phyloP scores from a whole-genome alignment of 2,113 vertebrate genomes.

The Condylura cristata region DNA sequence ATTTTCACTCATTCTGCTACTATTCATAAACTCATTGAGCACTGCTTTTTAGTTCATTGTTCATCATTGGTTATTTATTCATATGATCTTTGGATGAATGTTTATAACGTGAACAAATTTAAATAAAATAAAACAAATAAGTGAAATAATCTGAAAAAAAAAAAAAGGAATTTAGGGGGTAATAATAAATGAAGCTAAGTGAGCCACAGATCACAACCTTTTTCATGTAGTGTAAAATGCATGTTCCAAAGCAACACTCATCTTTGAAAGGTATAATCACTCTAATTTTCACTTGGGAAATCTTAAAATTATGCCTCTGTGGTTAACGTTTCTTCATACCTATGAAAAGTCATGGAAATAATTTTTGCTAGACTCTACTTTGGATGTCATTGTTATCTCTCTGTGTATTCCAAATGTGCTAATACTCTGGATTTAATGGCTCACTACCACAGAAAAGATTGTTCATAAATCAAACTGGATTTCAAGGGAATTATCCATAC shows the following conservation, averaged over 20 bases:
- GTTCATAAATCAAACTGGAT: slow-evolving; percentile 29
- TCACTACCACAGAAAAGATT: slow-evolving; percentile 24
- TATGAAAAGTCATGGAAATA: neutral
- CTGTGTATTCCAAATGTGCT: neutral
- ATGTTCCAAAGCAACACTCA: neutral
- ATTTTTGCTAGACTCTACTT: neutral
- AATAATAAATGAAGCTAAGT: neutral
- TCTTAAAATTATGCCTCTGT: neutral
- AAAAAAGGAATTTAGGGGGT: neutral
- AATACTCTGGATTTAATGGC: slow-evolving; percentile 27
- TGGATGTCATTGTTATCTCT: neutral
- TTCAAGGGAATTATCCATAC: slow-evolving; percentile 16
- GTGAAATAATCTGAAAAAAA: neutral
- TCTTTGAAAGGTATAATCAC: neutral
- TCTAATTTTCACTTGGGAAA: neutral
- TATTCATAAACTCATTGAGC: neutral
- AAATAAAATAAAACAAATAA: slow-evolving; percentile 4
- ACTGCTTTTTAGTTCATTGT: neutral
- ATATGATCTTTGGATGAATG: neutral
- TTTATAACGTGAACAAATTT: neutral
- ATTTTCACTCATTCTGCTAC: neutral
- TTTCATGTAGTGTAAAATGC: neutral
- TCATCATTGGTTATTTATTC: neutral
- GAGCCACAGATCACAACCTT: neutral
- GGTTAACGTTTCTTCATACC: neutral